These are phyloP conservation scores for Strix aluco DNA, from an alignment of 2,113 vertebrate genomes.

Conservation along the genomic window DNA sequence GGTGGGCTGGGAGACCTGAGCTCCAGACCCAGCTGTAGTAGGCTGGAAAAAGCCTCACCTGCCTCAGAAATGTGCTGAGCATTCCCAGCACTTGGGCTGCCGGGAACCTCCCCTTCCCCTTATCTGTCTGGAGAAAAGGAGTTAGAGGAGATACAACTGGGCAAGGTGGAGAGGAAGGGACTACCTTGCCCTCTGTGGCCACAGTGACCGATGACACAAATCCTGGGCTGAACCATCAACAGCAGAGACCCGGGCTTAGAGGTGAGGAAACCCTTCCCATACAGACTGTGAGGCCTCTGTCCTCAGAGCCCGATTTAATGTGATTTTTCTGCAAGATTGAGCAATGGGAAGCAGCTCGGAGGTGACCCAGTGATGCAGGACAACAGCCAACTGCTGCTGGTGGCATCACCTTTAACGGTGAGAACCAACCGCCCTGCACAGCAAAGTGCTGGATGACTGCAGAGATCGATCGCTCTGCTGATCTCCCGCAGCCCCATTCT, in stretches of 20 bases:
- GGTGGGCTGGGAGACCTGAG: neutral
- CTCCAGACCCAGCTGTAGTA: neutral
- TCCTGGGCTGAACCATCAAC: neutral
- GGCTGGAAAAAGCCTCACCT: neutral
- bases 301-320: neutral
- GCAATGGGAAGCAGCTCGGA: neutral
- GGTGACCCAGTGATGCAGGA: neutral
- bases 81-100: neutral
- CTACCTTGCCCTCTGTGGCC: accelerated
- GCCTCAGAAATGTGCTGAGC: neutral
- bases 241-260: accelerated
- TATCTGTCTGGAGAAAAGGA: neutral
- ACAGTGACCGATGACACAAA: neutral
- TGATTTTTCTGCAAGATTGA: neutral
- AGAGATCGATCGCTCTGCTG: neutral
- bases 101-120: neutral
- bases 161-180: neutral
- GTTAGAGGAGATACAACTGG: neutral
- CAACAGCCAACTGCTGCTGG: neutral
- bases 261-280: neutral
- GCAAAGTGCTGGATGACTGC: neutral
- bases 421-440: neutral
- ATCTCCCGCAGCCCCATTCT: neutral
- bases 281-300: neutral
- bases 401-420: neutral